Evolutionary conservation across 2,113 vertebrate genomes (phyloP), one percentile per base, ranked within the genome.

Genomic region (Scomber scombrus): DNA sequence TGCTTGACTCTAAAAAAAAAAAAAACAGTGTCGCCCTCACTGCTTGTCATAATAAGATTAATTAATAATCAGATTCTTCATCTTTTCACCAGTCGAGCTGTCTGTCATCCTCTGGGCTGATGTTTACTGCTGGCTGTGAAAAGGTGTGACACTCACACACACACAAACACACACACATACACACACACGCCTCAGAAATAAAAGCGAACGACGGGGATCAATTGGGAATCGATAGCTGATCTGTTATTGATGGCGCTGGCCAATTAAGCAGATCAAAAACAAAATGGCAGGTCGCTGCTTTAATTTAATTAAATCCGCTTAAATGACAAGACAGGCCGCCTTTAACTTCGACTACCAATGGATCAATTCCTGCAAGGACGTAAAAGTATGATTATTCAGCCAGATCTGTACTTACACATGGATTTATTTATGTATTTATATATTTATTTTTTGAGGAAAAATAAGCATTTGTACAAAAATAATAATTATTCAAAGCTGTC

Each of bases 191-290:
- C 18, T 80, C 52, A 58, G 71, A 19, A 31, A 58, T 0, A 23
- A 26, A 26, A 19, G 10, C 12, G 60, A 52, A 62, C 8, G 6
- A 54, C 19, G 7, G 2, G n/a, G 3, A 67, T 78, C 56, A 26
- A 47, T 49, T 46, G 56, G 55, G 9, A 51, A 77, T 76, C 77
- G 2, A 68, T 72, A 52, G 23, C 50, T 57, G 61, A 86, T 83
- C 75, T 50, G 23, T 16, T 71, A 81, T 43, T 75, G 58, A 56
- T 76, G 51, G n/a, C 9, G n/a, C 16, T 31, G 50, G 18, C 16
- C 47, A 50, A 71, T 75, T 45, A 21, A 73, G 15, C 34, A 55
- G 19, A 76, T 60, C n/a, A 72, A 6, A 57, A 65, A 57, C 3
- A 46, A 58, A n/a, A 18, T 2, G 31, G 2, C 2, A 5, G 34